These are phyloP conservation scores for Caradrina kadenii DNA, from an alignment of 2,888 invertebrate species.

Conservation along the genomic window DNA sequence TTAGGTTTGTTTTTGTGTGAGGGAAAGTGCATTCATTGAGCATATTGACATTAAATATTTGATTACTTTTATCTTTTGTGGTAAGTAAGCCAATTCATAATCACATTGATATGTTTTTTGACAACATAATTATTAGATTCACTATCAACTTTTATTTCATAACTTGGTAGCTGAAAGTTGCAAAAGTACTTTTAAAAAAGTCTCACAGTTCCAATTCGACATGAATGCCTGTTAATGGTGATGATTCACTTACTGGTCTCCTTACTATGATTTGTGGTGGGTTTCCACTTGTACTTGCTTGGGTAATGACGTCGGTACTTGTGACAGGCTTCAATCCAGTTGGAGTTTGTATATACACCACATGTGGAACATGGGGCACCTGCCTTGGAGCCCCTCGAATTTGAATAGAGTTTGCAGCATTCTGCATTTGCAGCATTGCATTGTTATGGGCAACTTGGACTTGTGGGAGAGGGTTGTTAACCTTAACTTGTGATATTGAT, in stretches of 20 bases:
- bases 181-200: slow-evolving; percentile 12
- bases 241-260: slow-evolving; percentile 86
- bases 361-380: slow-evolving; percentile 90
- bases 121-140: slow-evolving; percentile 26
- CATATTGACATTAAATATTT: slow-evolving; percentile 8
- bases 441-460: slow-evolving; percentile 82
- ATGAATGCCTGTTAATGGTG: slow-evolving; percentile 65
- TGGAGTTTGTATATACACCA: slow-evolving; percentile 91
- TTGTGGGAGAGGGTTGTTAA: slow-evolving; percentile 81
- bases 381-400: slow-evolving; percentile 80
- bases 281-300: slow-evolving; percentile 87
- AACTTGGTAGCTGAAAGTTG: slow-evolving; percentile 8
- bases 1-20: slow-evolving; percentile 48
- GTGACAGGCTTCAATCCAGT: slow-evolving; percentile 87
- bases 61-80: slow-evolving; percentile 24
- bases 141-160: slow-evolving; percentile 30
- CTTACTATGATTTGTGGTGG: slow-evolving; percentile 89
- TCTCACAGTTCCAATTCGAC: slow-evolving; percentile 57
- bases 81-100: slow-evolving; percentile 50
- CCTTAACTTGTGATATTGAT: slow-evolving; percentile 80
- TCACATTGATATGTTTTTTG: slow-evolving; percentile 17
- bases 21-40: slow-evolving; percentile 56
- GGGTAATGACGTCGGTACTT: slow-evolving; percentile 86
- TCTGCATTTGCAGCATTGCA: slow-evolving; percentile 83
- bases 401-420: slow-evolving; percentile 82